Evolutionary conservation across 2,113 vertebrate genomes (phyloP).

Genomic region (Chauna torquata): DNA sequence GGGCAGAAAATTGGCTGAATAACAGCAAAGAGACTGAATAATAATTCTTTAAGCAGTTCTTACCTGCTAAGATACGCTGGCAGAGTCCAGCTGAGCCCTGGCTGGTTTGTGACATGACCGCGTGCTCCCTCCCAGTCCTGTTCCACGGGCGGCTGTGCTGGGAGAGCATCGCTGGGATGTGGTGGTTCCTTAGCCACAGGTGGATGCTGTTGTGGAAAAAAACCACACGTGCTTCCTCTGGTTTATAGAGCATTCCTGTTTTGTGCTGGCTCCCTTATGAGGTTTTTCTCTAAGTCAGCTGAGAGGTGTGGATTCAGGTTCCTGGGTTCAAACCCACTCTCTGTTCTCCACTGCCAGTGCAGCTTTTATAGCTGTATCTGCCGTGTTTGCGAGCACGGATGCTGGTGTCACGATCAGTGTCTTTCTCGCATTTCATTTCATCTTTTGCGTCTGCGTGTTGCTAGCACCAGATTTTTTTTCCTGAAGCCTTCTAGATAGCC

Average conservation of each 20-base stretch:
- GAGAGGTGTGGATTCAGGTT: background rate
- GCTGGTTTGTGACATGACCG: background rate
- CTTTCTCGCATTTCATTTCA: background rate
- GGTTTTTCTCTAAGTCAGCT: background rate
- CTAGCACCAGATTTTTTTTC: background rate
- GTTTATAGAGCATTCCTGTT: rapidly evolving
- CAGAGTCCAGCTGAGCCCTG: background rate
- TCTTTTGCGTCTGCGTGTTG: background rate
- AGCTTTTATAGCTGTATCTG: rapidly evolving
- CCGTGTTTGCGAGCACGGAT: rapidly evolving
- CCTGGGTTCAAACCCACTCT: background rate
- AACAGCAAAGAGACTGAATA: background rate
- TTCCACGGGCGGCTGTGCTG: rapidly evolving
- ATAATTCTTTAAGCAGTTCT: background rate
- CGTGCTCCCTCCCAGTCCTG: rapidly evolving
- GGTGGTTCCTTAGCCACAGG: background rate
- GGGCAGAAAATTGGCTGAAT: background rate
- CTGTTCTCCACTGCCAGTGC: rapidly evolving
- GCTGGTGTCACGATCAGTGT: rapidly evolving
- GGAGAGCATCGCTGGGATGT: background rate
- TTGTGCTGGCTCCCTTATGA: background rate
- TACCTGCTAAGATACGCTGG: background rate
- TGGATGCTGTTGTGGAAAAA: background rate
- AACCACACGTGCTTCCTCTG: rapidly evolving
- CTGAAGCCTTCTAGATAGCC: background rate